Conservation (phyloP, 92 coral and sea anemone genomes). For the Micromussa lordhowensis region DNA sequence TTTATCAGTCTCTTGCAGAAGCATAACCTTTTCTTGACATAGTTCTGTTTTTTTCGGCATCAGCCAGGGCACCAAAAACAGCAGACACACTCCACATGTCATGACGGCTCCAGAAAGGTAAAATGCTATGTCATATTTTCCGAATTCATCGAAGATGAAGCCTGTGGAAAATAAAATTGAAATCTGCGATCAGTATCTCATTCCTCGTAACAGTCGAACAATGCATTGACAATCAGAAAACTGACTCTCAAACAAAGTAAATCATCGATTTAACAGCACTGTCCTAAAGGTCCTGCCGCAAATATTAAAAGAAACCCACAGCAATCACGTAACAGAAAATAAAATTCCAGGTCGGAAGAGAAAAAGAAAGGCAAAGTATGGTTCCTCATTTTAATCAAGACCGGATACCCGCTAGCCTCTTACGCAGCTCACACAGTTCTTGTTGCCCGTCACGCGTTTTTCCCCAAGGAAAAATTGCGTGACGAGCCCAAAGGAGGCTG, state of each 20-base stretch:
- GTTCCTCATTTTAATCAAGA: too few species aligned
- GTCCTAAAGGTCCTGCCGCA: too few species aligned
- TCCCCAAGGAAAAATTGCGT: too few species aligned
- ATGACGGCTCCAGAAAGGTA: constrained; percentile 70
- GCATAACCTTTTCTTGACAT: not conserved
- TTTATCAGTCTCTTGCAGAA: not conserved
- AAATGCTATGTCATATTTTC: constrained; percentile 76
- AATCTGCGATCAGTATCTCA: not conserved
- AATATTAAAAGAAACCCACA: too few species aligned
- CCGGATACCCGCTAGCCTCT: too few species aligned
- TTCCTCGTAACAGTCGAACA: not conserved
- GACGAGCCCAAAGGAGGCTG: too few species aligned
- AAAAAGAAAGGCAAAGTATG: too few species aligned
- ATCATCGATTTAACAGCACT: too few species aligned
- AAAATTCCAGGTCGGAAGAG: too few species aligned
- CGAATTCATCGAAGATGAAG: constrained; percentile 62
- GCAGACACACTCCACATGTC: constrained; percentile 63
- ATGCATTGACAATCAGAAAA: not conserved
- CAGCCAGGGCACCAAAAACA: constrained; percentile 66
- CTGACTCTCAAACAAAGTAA: not conserved
- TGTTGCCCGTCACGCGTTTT: too few species aligned
- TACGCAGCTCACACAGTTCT: too few species aligned
- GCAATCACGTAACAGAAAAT: too few species aligned
- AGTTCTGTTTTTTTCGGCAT: constrained; percentile 16
- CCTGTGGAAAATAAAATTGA: constrained; percentile 39